Percentiles rank a stretch among this genome's conserved stretches.
Evolutionary conservation across 2,888 invertebrate genomes (phyloP).

Genomic region (Acanthosepion esculentum): DNA sequence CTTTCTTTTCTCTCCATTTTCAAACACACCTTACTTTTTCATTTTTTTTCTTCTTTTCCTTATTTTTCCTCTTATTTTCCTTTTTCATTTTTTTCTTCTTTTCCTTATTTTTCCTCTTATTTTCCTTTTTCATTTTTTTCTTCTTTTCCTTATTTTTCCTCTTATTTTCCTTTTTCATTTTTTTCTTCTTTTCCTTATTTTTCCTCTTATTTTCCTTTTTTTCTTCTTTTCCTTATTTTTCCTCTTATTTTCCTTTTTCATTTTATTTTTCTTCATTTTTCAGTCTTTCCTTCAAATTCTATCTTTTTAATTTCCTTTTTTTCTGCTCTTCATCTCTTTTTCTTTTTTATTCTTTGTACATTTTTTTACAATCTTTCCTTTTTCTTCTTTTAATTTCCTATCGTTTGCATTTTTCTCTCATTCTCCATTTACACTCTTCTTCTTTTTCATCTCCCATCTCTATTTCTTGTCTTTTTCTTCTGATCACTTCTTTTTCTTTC

Average conservation of each 20-base stretch:
- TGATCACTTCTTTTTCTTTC: no score
- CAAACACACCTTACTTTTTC: background rate
- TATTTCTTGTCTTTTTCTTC: no score
- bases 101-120: no score
- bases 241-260: background rate
- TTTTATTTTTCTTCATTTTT: background rate
- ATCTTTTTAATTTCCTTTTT: background rate
- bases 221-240: background rate
- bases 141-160: background rate
- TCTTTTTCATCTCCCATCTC: background rate
- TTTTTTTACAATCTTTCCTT: background rate
- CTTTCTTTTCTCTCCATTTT: background rate
- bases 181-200: background rate
- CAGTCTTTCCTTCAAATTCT: background rate
- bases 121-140: background rate
- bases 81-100: background rate
- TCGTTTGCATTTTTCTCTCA: background rate
- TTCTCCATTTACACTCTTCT: background rate
- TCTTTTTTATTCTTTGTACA: background rate
- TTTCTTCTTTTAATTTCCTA: background rate
- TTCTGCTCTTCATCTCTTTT: background rate
- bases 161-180: background rate
- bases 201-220: background rate
- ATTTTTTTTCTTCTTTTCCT: background rate
- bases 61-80: no score